phyloP scores from a whole-genome alignment of 2,888 invertebrate genomes.

The Charanyca ferruginea region DNA sequence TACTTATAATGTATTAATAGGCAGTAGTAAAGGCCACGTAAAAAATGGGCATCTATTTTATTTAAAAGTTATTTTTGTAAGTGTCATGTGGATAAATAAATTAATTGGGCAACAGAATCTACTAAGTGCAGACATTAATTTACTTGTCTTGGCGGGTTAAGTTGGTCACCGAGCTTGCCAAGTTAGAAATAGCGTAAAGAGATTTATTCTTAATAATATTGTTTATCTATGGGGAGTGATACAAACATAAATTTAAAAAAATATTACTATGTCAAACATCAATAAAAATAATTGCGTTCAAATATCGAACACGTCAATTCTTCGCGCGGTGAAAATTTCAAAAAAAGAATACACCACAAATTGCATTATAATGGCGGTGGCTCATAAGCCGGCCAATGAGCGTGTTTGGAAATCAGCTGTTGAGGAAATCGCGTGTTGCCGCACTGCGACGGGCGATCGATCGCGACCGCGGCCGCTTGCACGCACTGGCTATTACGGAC shows the following conservation, averaged over 20 bases:
- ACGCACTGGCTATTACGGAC: conserved; percentile 72
- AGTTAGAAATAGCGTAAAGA: not conserved
- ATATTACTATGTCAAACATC: not conserved
- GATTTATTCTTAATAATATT: not conserved
- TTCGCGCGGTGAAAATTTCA: conserved; percentile 23
- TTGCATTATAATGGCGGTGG: conserved; percentile 63
- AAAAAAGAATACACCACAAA: conserved; percentile 60
- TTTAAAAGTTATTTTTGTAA: not conserved
- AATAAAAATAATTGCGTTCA: conserved; percentile 3
- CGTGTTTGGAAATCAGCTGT: conserved; percentile 77
- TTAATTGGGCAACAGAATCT: conserved; percentile 4
- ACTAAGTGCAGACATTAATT: conserved; percentile 1
- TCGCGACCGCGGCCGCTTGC: conserved; percentile 75
- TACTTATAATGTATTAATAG: not conserved
- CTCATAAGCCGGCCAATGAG: conserved; percentile 61
- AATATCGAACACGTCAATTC: conserved; percentile 36
- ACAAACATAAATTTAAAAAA: not conserved
- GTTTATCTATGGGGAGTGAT: not conserved
- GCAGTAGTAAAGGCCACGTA: too few species aligned
- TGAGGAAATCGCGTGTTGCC: conserved; percentile 75
- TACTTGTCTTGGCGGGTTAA: not conserved
- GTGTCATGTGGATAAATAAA: not conserved
- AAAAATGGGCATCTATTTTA: not conserved
- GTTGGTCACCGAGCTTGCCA: conserved; percentile 3
- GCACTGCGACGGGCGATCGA: conserved; percentile 82